Conservation (phyloP, 2,888 invertebrate genomes). For the Diarsia mendica region DNA sequence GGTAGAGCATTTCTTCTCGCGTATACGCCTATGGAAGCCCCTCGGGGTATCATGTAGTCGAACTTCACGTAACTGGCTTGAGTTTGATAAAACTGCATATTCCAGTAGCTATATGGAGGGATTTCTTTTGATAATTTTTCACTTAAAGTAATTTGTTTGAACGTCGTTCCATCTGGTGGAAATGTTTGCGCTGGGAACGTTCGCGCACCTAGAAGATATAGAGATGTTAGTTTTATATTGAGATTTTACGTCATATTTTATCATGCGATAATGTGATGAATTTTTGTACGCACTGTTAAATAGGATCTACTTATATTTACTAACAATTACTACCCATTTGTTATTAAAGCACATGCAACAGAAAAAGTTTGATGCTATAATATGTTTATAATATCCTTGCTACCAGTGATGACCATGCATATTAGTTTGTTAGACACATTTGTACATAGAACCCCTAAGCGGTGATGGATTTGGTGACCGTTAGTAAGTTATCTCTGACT, state of each 20-base stretch:
- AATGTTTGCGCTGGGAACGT: slow-evolving; percentile 97
- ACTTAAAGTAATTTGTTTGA: slow-evolving; percentile 96
- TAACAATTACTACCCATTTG: slow-evolving; percentile 52
- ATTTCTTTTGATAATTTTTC: slow-evolving; percentile 97
- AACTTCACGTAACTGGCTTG: slow-evolving; percentile 98
- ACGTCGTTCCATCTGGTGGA: slow-evolving; percentile 97
- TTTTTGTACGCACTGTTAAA: slow-evolving; percentile 51
- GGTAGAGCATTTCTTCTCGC: slow-evolving; percentile 98
- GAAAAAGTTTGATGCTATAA: slow-evolving; percentile 66
- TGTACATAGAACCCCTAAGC: slow-evolving; percentile 72
- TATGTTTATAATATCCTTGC: slow-evolving; percentile 51
- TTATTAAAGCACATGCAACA: slow-evolving; percentile 75
- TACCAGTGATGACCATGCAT: slow-evolving; percentile 73
- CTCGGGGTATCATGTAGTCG: slow-evolving; percentile 97
- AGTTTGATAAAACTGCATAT: slow-evolving; percentile 98
- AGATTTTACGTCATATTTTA: slow-evolving; percentile 30
- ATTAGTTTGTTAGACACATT: slow-evolving; percentile 81
- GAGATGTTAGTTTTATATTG: slow-evolving; percentile 58
- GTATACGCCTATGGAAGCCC: slow-evolving; percentile 98
- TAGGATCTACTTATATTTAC: slow-evolving; percentile 30
- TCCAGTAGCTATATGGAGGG: slow-evolving; percentile 98
- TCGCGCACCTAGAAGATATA: slow-evolving; percentile 92
- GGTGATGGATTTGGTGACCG: slow-evolving; percentile 79
- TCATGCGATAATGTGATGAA: slow-evolving; percentile 82
- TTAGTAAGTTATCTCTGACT: slow-evolving; percentile 85